Percentiles rank a stretch among this genome's conserved stretches.
Conservation (phyloP, 2,113 vertebrate genomes). For the Rhynchomys soricoides region DNA sequence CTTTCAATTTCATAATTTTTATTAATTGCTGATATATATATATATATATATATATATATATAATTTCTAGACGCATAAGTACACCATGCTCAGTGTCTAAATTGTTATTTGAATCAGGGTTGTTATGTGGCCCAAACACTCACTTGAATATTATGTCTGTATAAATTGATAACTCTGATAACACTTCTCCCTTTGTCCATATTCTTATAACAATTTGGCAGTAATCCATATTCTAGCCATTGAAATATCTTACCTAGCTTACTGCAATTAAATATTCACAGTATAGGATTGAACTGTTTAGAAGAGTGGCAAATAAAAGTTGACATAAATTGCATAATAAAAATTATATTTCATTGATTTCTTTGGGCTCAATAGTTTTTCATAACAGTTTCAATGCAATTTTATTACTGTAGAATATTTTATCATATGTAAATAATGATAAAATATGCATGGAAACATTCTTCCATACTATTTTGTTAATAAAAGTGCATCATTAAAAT, state of each 20-base stretch:
- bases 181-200: background rate
- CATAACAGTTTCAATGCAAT: background rate
- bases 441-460: background rate
- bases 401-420: slow-evolving; percentile 42
- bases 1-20: background rate
- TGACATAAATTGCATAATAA: slow-evolving; percentile 24
- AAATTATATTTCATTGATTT: slow-evolving; percentile 32
- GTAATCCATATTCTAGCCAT: slow-evolving; percentile 29
- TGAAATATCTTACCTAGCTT: slow-evolving; percentile 34
- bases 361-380: background rate
- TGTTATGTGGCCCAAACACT: background rate
- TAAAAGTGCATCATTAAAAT: background rate
- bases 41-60: background rate
- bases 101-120: background rate
- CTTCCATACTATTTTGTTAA: background rate
- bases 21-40: background rate
- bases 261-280: slow-evolving; percentile 58
- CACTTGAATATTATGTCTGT: background rate
- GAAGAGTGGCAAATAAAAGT: slow-evolving; percentile 32
- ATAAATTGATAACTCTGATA: background rate
- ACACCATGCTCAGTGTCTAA: background rate
- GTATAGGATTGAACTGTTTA: slow-evolving; percentile 31
- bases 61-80: background rate
- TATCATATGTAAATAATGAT: slow-evolving; percentile 15
- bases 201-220: slow-evolving; percentile 44